Percentiles rank a stretch among this genome's conserved stretches.
phyloP scores from a whole-genome alignment of 2,797 vertebrate genomes.

The Sparus aurata region DNA sequence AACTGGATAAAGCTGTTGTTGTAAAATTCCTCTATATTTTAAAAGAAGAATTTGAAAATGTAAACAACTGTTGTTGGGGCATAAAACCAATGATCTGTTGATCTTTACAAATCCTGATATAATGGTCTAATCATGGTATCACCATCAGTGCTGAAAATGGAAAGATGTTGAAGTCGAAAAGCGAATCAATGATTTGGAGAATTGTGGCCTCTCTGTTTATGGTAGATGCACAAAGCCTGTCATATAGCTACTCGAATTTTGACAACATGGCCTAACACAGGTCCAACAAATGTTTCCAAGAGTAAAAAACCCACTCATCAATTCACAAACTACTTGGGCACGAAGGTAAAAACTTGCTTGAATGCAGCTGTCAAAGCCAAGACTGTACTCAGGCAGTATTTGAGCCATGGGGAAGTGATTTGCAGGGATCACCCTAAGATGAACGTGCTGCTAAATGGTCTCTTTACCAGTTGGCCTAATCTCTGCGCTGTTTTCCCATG shows the following conservation, averaged over 20 bases:
- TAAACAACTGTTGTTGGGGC: too few relatives aligned
- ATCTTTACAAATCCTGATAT: too few relatives aligned
- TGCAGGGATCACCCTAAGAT: conserved; percentile 65
- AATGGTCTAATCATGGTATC: too few relatives aligned
- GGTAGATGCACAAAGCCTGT: background rate
- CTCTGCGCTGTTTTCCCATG: conserved; percentile 67
- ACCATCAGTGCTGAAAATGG: too few relatives aligned
- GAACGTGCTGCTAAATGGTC: conserved; percentile 69
- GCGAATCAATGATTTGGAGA: too few relatives aligned
- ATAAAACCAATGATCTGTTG: too few relatives aligned
- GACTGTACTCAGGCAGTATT: conserved; percentile 16
- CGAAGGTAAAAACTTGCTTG: conserved; percentile 18
- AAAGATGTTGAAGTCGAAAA: too few relatives aligned
- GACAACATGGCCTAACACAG: background rate
- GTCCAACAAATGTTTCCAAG: background rate
- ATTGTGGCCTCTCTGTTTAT: background rate
- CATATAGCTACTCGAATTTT: background rate
- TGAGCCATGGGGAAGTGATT: conserved; percentile 63
- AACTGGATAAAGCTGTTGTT: too few relatives aligned
- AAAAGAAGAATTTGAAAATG: too few relatives aligned
- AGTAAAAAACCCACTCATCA: background rate
- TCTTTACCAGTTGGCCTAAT: conserved; percentile 72
- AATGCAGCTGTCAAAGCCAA: conserved; percentile 35
- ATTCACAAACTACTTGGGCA: conserved; percentile 14
- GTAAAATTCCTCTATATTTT: too few relatives aligned